These are phyloP conservation scores for Cynopterus sphinx DNA, from an alignment of 2,797 vertebrate species.

Conservation along the genomic window DNA sequence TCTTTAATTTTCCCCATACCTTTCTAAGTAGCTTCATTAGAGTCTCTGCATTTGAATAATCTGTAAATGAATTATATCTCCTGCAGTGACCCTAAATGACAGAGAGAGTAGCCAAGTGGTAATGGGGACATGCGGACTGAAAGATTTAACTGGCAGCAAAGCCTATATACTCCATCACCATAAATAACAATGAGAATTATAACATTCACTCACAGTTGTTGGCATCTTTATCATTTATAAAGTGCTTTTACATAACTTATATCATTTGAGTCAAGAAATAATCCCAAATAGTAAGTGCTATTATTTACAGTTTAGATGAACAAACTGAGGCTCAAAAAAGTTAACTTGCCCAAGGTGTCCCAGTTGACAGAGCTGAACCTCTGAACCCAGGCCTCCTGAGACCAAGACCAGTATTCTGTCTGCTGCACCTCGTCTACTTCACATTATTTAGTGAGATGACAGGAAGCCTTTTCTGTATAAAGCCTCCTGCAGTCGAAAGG, in stretches of 20 bases:
- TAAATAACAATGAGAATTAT: neutral
- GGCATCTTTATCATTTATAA: neutral
- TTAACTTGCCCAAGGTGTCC: neutral
- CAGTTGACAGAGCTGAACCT: neutral
- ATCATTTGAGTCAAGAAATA: constrained; percentile 41
- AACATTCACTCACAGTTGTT: neutral
- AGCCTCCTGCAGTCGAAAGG: neutral
- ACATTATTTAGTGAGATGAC: constrained; percentile 6
- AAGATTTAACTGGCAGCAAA: neutral
- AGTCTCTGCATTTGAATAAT: neutral
- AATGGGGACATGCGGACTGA: neutral
- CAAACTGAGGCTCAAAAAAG: neutral
- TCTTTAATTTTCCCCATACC: neutral
- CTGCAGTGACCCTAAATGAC: neutral
- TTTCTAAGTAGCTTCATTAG: neutral
- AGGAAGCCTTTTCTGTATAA: neutral
- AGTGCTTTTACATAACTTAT: neutral
- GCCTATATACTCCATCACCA: neutral
- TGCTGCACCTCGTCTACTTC: neutral
- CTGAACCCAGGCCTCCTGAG: neutral
- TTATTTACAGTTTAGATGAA: constrained; percentile 33
- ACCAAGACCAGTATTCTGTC: neutral
- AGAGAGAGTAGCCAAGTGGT: neutral
- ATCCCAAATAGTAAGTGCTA: neutral
- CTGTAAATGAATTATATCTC: neutral